phyloP scores from a whole-genome alignment of 1,140 invertebrate species.

The Aleiodes sp. region DNA sequence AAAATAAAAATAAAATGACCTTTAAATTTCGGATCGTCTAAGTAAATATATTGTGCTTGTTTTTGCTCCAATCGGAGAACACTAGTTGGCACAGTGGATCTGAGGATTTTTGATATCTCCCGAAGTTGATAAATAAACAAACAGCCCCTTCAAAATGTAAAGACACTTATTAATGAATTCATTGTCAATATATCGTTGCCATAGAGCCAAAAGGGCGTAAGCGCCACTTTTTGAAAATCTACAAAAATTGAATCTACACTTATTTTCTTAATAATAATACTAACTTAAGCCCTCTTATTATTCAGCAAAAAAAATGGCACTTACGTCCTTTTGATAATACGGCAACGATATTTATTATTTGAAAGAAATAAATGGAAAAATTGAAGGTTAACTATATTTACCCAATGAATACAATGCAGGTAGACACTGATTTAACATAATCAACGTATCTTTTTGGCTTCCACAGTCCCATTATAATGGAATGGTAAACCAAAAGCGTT shows the following conservation, averaged over 20 bases:
- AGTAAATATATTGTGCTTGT: constrained; percentile 61
- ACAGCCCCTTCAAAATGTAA: constrained; percentile 46
- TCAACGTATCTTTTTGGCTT: neutral
- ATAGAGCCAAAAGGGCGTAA: too few species aligned
- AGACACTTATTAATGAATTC: too few species aligned
- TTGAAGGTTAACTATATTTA: neutral
- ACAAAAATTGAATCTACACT: too few species aligned
- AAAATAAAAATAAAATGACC: constrained; percentile 42
- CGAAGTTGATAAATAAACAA: constrained; percentile 60
- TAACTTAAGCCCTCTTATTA: too few species aligned
- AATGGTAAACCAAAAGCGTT: neutral
- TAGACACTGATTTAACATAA: neutral
- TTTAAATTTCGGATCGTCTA: constrained; percentile 60
- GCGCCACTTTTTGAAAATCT: too few species aligned
- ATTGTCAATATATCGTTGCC: too few species aligned
- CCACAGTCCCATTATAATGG: neutral
- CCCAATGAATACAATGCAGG: neutral
- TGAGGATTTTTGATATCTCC: constrained; percentile 50
- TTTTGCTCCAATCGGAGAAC: constrained; percentile 54
- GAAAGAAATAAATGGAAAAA: neutral
- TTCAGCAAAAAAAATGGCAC: too few species aligned
- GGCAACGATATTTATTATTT: neutral
- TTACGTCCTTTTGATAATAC: too few species aligned
- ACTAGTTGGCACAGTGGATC: constrained; percentile 51
- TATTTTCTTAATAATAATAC: too few species aligned